These are phyloP conservation scores for Gambelia wislizenii DNA, from an alignment of 2,797 vertebrate species.

Conservation along the genomic window DNA sequence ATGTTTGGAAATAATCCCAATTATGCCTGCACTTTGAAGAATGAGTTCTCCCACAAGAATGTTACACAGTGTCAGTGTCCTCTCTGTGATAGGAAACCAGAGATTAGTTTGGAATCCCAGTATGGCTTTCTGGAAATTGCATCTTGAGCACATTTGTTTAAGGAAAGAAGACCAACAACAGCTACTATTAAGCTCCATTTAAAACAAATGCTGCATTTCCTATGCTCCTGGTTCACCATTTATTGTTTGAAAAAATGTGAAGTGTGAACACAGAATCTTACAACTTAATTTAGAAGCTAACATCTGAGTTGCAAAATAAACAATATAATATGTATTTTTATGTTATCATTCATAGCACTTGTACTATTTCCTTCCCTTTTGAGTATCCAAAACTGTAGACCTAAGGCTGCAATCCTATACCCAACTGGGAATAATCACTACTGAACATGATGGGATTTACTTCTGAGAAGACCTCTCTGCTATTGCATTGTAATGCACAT, in stretches of 20 bases:
- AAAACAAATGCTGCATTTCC: not conserved
- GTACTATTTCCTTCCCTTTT: conserved; percentile 40
- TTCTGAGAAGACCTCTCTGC: not conserved
- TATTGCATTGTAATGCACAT: conserved; percentile 6
- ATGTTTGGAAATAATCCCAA: conserved; percentile 21
- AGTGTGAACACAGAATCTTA: conserved; percentile 9
- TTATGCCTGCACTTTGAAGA: not conserved
- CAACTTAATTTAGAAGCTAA: not conserved
- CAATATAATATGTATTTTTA: not conserved
- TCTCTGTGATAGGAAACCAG: conserved; percentile 14
- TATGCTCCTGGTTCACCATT: not conserved
- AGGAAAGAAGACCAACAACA: not conserved
- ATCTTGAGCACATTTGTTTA: not conserved
- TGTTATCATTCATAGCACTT: conserved; percentile 33
- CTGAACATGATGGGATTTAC: not conserved
- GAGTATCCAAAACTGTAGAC: conserved; percentile 10
- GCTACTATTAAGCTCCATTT: not conserved
- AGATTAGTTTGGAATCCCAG: conserved; percentile 22
- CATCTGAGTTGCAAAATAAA: conserved; percentile 19
- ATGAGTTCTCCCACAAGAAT: conserved; percentile 29
- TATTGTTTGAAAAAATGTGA: not conserved
- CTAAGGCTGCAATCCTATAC: not conserved
- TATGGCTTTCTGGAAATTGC: not conserved
- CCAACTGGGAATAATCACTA: not conserved
- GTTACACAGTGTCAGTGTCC: conserved; percentile 1